These are phyloP conservation scores for Agelastica alni DNA, from an alignment of 2,888 invertebrate species.

Conservation along the genomic window DNA sequence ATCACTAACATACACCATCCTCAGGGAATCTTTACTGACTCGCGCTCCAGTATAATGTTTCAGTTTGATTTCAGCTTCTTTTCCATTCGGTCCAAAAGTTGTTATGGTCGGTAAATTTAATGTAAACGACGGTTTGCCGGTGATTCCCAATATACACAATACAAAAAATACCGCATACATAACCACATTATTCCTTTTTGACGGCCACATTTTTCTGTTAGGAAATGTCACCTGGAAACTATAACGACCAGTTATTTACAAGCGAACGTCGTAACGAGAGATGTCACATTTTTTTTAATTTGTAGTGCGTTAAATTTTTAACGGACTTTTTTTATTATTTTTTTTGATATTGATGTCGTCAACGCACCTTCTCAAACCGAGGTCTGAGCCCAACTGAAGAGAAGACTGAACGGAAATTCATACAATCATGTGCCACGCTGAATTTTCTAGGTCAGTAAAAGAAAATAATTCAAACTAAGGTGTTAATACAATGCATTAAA, in stretches of 20 bases:
- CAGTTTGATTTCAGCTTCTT: conserved; percentile 42
- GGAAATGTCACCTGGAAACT: conserved; percentile 16
- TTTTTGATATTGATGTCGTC: not conserved
- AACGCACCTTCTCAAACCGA: not conserved
- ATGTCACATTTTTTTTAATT: conserved; percentile 18
- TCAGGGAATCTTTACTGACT: conserved; percentile 67
- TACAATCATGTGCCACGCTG: conserved; percentile 27
- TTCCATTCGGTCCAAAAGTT: conserved; percentile 38
- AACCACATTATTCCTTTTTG: conserved; percentile 37
- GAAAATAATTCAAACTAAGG: conserved; percentile 21
- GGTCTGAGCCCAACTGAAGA: conserved; percentile 2
- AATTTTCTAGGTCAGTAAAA: conserved; percentile 35
- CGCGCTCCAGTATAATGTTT: conserved; percentile 70
- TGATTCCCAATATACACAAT: conserved; percentile 43
- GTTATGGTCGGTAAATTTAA: conserved; percentile 46
- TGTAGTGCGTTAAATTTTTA: too few relatives aligned
- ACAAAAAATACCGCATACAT: conserved; percentile 42
- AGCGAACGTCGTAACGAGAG: not conserved
- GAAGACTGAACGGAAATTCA: conserved; percentile 29
- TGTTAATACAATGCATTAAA: not conserved
- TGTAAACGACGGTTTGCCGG: conserved; percentile 49
- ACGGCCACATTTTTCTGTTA: conserved; percentile 31
- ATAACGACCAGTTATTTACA: conserved; percentile 9
- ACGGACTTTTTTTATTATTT: not conserved
- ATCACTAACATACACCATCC: conserved; percentile 80